Conservation (phyloP, 2,113 vertebrate species). For the Corydoras sp. region DNA sequence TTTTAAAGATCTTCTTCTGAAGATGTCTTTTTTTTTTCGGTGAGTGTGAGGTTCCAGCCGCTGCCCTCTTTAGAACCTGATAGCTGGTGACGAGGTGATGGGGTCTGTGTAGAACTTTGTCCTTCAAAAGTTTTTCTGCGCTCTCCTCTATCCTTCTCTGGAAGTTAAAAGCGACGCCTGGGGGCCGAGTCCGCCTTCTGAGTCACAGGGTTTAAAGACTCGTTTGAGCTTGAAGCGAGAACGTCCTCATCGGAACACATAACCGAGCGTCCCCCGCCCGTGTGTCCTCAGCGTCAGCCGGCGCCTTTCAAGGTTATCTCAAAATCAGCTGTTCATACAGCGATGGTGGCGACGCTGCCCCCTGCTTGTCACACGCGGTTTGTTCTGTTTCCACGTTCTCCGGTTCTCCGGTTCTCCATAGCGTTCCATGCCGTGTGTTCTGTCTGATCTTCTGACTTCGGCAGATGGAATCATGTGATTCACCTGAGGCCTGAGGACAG, state of each 20-base stretch:
- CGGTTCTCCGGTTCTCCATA: not conserved
- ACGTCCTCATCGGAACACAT: constrained; percentile 24
- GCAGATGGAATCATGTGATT: not conserved
- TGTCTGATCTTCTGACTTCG: constrained; percentile 14
- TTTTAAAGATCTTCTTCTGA: not conserved
- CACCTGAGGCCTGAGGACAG: not conserved
- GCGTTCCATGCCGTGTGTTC: not conserved
- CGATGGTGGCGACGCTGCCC: not conserved
- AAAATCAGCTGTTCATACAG: constrained; percentile 21
- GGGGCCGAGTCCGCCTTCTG: constrained; percentile 5
- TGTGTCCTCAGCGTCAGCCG: constrained; percentile 7
- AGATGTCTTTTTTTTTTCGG: not conserved
- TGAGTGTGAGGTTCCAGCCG: constrained; percentile 10
- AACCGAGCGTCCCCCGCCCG: not conserved
- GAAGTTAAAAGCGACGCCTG: not conserved
- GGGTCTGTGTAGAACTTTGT: constrained; percentile 32
- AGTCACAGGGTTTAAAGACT: constrained; percentile 23
- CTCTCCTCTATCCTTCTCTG: constrained; percentile 12
- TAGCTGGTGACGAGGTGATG: not conserved
- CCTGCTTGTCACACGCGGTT: not conserved
- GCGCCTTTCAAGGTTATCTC: constrained; percentile 25
- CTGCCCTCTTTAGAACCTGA: not conserved
- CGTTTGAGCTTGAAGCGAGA: constrained; percentile 11
- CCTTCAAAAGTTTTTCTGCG: constrained; percentile 29
- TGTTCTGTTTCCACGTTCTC: constrained; percentile 2